These are phyloP conservation scores for Euleptes europaea DNA, from an alignment of 2,113 vertebrate genomes.

Conservation along the genomic window DNA sequence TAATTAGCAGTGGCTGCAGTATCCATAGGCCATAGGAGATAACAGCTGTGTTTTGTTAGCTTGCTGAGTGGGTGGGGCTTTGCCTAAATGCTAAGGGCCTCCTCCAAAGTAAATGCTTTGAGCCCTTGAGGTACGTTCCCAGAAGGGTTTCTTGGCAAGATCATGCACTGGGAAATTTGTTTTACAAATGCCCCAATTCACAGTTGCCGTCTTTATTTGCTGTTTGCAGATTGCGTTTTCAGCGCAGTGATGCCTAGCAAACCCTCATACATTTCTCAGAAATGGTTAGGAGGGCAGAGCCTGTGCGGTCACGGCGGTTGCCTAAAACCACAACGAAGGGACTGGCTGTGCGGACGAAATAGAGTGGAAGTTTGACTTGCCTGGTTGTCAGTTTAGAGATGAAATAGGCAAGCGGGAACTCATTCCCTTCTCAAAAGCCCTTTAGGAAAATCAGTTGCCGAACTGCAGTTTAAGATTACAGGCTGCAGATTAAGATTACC, in stretches of 20 bases:
- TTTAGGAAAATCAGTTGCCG: neutral
- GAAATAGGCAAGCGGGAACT: neutral
- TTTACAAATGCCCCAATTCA: neutral
- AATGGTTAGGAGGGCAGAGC: too few species aligned
- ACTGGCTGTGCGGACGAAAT: too few species aligned
- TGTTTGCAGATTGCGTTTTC: too few species aligned
- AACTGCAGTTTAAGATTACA: too few species aligned
- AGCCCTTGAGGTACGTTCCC: neutral
- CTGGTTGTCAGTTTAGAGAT: neutral
- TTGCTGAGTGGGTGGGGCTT: neutral
- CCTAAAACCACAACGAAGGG: too few species aligned
- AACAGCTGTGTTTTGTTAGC: rapidly evolving
- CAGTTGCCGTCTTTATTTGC: too few species aligned
- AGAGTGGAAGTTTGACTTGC: neutral
- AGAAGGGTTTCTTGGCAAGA: neutral
- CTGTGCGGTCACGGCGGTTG: too few species aligned
- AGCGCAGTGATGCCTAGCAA: too few species aligned
- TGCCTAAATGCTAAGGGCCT: neutral
- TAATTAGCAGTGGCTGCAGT: neutral
- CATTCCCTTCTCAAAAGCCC: neutral
- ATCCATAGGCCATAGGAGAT: neutral
- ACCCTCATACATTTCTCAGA: too few species aligned
- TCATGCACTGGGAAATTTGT: neutral
- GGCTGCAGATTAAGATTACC: too few species aligned
- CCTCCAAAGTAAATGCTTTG: neutral